phyloP scores from a whole-genome alignment of 2,888 invertebrate genomes.

The Argynnis bischoffii region DNA sequence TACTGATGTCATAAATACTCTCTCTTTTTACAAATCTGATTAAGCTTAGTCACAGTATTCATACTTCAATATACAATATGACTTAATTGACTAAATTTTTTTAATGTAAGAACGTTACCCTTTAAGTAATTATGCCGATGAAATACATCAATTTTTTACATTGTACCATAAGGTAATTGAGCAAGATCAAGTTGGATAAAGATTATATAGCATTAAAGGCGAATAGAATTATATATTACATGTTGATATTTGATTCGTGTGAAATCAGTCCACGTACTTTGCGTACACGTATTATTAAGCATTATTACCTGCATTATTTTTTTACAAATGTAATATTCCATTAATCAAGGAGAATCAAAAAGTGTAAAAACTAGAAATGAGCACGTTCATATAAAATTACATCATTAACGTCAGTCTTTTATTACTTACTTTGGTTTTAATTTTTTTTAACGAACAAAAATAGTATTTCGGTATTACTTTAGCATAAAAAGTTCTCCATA shows the following conservation, averaged over 20 bases:
- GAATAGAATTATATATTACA: conserved; percentile 43
- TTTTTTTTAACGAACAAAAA: too few relatives aligned
- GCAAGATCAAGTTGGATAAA: conserved; percentile 44
- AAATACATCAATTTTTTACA: conserved; percentile 42
- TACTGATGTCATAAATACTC: too few relatives aligned
- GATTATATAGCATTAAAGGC: conserved; percentile 50
- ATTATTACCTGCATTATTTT: conserved; percentile 57
- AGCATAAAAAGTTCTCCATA: too few relatives aligned
- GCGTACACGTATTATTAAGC: conserved; percentile 54
- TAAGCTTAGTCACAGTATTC: neutral
- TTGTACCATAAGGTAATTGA: conserved; percentile 42
- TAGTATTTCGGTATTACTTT: too few relatives aligned
- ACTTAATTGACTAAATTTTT: conserved; percentile 10
- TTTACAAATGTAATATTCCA: conserved; percentile 37
- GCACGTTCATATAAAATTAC: conserved; percentile 4
- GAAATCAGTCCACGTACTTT: conserved; percentile 55
- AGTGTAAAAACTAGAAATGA: conserved; percentile 3
- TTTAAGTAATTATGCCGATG: conserved; percentile 36
- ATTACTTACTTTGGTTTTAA: too few relatives aligned
- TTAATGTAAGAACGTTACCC: conserved; percentile 24
- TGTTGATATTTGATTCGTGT: conserved; percentile 53
- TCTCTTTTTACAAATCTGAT: too few relatives aligned
- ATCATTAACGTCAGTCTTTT: neutral
- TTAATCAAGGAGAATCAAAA: conserved; percentile 26
- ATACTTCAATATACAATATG: neutral